A percentile compares a stretch with the other conserved stretches of the same genome.
These are phyloP conservation scores for Peromyscus attwateri DNA, from an alignment of 2,797 vertebrate species.

Conservation along the genomic window DNA sequence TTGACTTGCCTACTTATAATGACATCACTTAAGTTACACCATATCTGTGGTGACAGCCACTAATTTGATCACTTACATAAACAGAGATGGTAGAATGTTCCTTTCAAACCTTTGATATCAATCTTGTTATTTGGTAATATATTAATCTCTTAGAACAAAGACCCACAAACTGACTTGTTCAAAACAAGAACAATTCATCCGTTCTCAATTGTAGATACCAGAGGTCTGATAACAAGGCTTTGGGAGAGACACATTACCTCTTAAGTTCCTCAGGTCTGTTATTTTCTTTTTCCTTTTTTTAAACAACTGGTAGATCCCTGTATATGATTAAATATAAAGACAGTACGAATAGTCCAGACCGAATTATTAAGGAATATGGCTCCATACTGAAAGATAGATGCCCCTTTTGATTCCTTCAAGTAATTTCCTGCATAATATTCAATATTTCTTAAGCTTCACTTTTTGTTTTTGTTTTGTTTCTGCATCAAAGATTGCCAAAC, in stretches of 20 bases:
- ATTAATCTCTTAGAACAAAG: neutral
- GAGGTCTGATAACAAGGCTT: neutral
- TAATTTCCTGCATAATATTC: neutral
- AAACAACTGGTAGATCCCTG: neutral
- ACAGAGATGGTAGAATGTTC: neutral
- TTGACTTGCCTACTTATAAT: neutral
- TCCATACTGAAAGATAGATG: neutral
- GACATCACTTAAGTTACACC: neutral
- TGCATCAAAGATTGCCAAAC: neutral
- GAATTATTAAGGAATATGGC: neutral
- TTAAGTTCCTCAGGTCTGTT: neutral
- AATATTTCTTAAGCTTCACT: neutral
- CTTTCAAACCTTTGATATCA: neutral
- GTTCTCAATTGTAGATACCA: neutral
- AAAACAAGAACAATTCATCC: neutral
- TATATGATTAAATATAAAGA: neutral
- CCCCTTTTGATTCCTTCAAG: neutral
- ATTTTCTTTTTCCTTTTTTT: neutral
- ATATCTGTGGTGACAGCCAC: neutral
- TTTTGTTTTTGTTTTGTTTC: neutral
- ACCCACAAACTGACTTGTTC: neutral
- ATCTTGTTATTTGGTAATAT: neutral
- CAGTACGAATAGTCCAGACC: neutral
- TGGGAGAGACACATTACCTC: fast-evolving
- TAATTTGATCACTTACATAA: neutral